Percentiles rank a stretch among this genome's conserved stretches.
These are phyloP conservation scores for Drosophila grimshawi DNA, from an alignment of 1,140 invertebrate species.

Conservation along the genomic window DNA sequence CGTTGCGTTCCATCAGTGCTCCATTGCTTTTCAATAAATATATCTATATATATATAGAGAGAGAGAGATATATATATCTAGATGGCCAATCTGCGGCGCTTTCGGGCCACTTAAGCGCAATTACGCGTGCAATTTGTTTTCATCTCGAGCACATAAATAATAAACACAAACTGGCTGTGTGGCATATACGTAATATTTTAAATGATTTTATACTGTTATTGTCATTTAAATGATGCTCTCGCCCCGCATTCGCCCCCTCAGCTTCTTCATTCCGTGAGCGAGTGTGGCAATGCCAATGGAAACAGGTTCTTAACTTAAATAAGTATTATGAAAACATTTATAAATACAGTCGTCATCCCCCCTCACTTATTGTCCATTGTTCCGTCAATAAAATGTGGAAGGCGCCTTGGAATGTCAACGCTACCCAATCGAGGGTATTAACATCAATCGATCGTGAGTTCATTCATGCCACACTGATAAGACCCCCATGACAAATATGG, in stretches of 20 bases:
- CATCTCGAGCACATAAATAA: conserved; percentile 64
- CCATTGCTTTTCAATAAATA: conserved; percentile 69
- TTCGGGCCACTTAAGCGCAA: conserved; percentile 74
- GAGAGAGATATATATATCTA: background rate
- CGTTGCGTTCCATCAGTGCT: background rate
- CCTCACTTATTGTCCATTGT: background rate
- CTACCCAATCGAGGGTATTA: conserved; percentile 73
- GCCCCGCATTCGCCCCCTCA: background rate
- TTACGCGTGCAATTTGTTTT: conserved; percentile 79
- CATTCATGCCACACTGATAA: conserved; percentile 80
- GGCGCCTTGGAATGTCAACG: conserved; percentile 70
- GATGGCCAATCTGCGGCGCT: conserved; percentile 13
- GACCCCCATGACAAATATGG: conserved; percentile 29
- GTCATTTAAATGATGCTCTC: conserved; percentile 60
- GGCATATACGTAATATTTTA: conserved; percentile 79
- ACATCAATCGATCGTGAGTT: conserved; percentile 69
- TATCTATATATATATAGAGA: background rate
- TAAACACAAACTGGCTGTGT: conserved; percentile 21
- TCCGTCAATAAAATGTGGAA: conserved; percentile 28
- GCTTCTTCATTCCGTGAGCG: background rate
- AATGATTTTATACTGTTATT: conserved; percentile 79
- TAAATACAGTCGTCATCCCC: conserved; percentile 22
- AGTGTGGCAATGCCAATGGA: conserved; percentile 26
- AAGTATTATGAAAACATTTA: conserved; percentile 72
- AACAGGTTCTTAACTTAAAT: conserved; percentile 72